Base-by-base conservation (phyloP, 1,140 invertebrate species). In the Aphelenchoides avenae region DNA sequence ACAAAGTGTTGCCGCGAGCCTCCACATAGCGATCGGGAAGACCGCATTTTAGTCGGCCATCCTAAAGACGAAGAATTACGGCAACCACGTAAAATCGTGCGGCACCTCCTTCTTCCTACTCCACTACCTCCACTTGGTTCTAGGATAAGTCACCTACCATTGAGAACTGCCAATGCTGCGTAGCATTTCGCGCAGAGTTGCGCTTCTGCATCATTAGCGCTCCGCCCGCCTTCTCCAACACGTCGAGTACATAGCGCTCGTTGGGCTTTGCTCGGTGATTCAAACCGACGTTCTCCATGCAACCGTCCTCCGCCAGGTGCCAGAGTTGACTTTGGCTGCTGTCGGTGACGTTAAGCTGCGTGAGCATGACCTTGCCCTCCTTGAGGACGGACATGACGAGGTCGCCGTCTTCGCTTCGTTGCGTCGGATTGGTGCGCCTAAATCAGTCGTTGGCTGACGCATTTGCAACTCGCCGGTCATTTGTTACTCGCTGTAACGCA, bases 251-350 rank as follows among this genome's bases (percentile, higher is more conserved):
- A 36, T 29, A 49, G 22, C 52, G 53, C 77, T 75, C 55, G 40
- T 73, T 70, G 3, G 81, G 80, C 67, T 84, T 82, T 30, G 79
- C 62, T 3, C 84, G 83, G 11, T 83, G 79, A 56, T 80, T 80
- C 6, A 87, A 87, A 57, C 92, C 92, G 81, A 96, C 91, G 76
- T 97, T 92, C 66, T 94, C 86, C 29, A 98, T 79, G 78, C 90
- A 86, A 1, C 88, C 88, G 64, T 84, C 84, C 0, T 85, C 84
- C 40, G 89, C 92, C 83, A 93, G 88, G 20, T 89, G 81, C 93
- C 93, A 98, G n/a, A 98, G 77, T 78, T 97, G 92, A 0, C 85
- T 86, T 56, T 91, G 83, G 71, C 87, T 87, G 0, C 89, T 90
- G 74, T 90, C 86, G 77, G 80, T 53, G 15, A 57, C 26, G 31